phyloP scores from a whole-genome alignment of 2,113 vertebrate genomes.

The Pyxicephalus adspersus region DNA sequence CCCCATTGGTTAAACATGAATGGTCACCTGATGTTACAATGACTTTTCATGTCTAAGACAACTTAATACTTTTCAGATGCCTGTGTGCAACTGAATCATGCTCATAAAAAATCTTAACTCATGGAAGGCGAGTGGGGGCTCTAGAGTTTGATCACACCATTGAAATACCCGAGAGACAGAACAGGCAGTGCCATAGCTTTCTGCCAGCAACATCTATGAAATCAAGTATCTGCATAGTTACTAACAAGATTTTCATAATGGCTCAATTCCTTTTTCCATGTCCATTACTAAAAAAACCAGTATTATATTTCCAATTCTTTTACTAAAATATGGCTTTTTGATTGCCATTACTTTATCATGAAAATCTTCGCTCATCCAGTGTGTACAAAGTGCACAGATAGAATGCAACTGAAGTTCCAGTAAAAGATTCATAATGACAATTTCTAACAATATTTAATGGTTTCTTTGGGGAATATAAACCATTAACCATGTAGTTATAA shows the following conservation, averaged over 20 bases:
- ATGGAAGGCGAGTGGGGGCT: neutral
- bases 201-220: too few species aligned
- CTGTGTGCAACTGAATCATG: too few species aligned
- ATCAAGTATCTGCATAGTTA: too few species aligned
- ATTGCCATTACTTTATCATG: neutral
- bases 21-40: too few species aligned
- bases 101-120: neutral
- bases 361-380: neutral
- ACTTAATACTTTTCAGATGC: too few species aligned
- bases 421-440: neutral
- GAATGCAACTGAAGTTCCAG: neutral
- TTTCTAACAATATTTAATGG: conserved; percentile 7
- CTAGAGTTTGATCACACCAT: neutral
- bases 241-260: too few species aligned
- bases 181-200: too few species aligned
- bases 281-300: too few species aligned
- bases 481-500: neutral
- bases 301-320: too few species aligned
- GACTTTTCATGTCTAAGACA: too few species aligned
- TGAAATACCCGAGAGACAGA: neutral
- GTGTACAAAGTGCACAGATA: neutral
- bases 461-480: neutral
- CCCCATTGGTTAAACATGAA: too few species aligned
- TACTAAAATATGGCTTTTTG: neutral
- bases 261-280: too few species aligned